Percentiles rank a stretch among this genome's conserved stretches.
Evolutionary conservation across 2,113 vertebrate genomes (phyloP).

Genomic region (Zosterops pallidus): DNA sequence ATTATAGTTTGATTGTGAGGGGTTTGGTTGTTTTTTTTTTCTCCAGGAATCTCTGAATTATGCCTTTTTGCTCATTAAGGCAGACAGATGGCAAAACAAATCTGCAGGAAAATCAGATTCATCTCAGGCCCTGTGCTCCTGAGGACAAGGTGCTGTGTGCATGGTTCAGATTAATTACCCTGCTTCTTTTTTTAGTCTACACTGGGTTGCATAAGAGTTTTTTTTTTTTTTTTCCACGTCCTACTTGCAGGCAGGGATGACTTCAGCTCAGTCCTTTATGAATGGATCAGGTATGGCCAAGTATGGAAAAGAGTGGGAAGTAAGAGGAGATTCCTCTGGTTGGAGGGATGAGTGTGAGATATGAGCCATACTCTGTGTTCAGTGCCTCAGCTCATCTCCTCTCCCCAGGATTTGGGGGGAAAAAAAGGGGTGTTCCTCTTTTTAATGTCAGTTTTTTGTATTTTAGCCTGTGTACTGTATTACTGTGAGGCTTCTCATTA

Average conservation of each 20-base stretch:
- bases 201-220: constrained; percentile 1
- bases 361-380: neutral
- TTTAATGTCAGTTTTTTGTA: rapidly evolving
- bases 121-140: neutral
- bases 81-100: constrained; percentile 52
- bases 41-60: neutral
- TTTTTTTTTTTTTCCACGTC: neutral
- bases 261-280: neutral
- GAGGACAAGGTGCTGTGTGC: constrained; percentile 11
- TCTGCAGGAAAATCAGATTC: neutral
- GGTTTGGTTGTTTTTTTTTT: neutral
- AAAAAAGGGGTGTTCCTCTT: neutral
- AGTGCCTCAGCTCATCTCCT: neutral
- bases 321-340: neutral
- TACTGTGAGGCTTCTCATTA: neutral
- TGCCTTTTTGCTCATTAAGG: constrained; percentile 30
- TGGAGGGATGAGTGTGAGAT: neutral
- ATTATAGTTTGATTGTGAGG: neutral
- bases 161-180: neutral
- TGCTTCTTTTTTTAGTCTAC: neutral
- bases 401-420: neutral
- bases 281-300: neutral
- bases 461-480: neutral
- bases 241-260: neutral
- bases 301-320: neutral